These are phyloP conservation scores for Zaprionus lachaisei DNA, from an alignment of 1,140 invertebrate species.

Conservation along the genomic window DNA sequence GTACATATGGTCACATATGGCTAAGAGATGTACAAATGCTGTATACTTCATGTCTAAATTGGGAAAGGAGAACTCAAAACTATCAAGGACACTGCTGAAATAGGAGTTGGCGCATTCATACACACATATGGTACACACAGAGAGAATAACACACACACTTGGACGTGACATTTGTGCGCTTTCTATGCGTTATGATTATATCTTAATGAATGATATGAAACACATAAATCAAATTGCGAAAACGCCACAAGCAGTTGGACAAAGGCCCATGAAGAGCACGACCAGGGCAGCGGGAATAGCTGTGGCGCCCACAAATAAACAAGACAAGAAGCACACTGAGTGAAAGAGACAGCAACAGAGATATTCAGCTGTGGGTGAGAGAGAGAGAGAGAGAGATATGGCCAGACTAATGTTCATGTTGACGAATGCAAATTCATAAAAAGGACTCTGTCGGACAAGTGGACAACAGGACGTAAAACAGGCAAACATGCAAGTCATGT, in stretches of 20 bases:
- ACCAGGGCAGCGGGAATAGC: neutral
- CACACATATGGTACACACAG: neutral
- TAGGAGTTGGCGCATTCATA: neutral
- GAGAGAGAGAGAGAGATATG: conserved; percentile 5
- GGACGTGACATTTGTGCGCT: conserved; percentile 47
- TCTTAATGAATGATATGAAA: conserved; percentile 81
- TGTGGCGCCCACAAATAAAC: conserved; percentile 44
- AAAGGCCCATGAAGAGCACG: conserved; percentile 46
- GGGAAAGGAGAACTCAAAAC: neutral
- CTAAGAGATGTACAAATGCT: neutral
- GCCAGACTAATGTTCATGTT: conserved; percentile 58
- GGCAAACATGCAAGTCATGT: conserved; percentile 24
- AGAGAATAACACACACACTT: neutral
- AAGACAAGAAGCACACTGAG: conserved; percentile 26
- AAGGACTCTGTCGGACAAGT: conserved; percentile 31
- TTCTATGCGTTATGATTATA: conserved; percentile 78
- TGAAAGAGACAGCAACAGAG: neutral
- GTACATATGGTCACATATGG: neutral
- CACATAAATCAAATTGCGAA: conserved; percentile 81
- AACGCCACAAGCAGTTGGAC: conserved; percentile 72
- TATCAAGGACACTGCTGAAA: conserved; percentile 1
- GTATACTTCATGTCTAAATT: neutral
- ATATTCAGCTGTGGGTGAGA: neutral
- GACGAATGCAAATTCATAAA: conserved; percentile 75
- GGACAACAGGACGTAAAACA: neutral